Base-by-base conservation (phyloP, 2,888 invertebrate genomes). In the Dynastes hyllus region DNA sequence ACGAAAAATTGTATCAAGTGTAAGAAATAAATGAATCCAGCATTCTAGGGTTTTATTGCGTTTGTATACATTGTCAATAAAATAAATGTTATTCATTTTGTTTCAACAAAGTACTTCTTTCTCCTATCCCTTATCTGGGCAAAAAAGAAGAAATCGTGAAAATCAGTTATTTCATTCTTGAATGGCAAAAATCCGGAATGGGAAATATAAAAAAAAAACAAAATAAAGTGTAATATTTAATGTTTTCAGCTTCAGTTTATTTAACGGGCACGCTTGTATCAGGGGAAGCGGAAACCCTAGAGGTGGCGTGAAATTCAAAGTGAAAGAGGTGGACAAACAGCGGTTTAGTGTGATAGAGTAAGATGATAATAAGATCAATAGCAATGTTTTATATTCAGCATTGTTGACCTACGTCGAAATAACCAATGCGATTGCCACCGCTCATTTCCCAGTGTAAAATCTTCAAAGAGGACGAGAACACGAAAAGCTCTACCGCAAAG, bases 301-400 rank as follows among this genome's bases (percentile, higher is more conserved):
- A 61, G 71, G 71, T 75, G 61, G 61, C 61, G 73, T 61, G 45
- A 69, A 61, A 27, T 75, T 75, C 45, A 61, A 61, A 61, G 45
- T 22, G 61, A 61, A 75, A 40, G 73, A 75, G 61, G 61, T 61
- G 73, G 61, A 61, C 22, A 75, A 61, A 75, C 50, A 61, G 50
- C 22, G 61, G 55, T 75, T 61, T 40, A 65, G 58, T 55, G 22
- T 67, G 67, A 69, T 69, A 32, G 67, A 67, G 77, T 58, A 77
- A 69, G 77, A 69, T 58, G 77, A 77, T 77, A 77, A 77, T 75
- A 75, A 69, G 77, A 77, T 77, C 77, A 67, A 77, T 77, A 77
- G 45, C 77, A 29, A 67, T 50, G 50, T 77, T 77, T 77, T 77
- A 77, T 67, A 77, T 77, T 77, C 77, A 77, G 69, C 77, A 77